phyloP scores from a whole-genome alignment of 2,888 invertebrate genomes.

The Melolontha melolontha region DNA sequence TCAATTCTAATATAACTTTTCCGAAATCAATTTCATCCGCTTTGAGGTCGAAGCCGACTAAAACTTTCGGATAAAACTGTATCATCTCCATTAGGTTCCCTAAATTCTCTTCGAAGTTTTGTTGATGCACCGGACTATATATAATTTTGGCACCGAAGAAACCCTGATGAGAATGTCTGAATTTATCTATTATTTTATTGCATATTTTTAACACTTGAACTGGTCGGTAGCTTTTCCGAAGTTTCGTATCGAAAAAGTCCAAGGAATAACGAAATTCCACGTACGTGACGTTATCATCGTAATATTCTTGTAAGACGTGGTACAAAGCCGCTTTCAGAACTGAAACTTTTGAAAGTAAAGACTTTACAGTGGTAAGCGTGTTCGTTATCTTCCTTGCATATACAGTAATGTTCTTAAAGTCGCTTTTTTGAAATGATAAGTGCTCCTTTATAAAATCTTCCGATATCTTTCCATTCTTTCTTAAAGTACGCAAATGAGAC shows the following conservation, averaged over 20 bases:
- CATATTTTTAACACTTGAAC: constrained; percentile 67
- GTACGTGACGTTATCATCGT: constrained; percentile 74
- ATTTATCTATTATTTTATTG: constrained; percentile 67
- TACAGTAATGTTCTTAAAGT: neutral
- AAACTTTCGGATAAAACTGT: constrained; percentile 70
- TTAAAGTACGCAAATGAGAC: constrained; percentile 2
- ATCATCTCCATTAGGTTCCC: constrained; percentile 61
- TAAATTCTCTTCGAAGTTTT: constrained; percentile 66
- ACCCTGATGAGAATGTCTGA: constrained; percentile 68
- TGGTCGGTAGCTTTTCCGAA: constrained; percentile 65
- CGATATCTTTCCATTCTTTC: constrained; percentile 1
- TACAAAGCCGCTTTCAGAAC: constrained; percentile 70
- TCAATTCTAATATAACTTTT: constrained; percentile 66
- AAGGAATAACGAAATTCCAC: constrained; percentile 68
- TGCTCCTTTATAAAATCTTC: constrained; percentile 11
- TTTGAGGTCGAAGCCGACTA: constrained; percentile 85
- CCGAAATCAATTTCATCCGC: constrained; percentile 76
- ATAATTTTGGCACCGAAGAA: constrained; percentile 73
- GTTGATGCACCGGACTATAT: constrained; percentile 68
- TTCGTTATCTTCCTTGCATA: constrained; percentile 47
- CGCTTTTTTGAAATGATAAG: neutral
- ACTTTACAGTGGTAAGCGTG: constrained; percentile 64
- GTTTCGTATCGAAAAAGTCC: constrained; percentile 14
- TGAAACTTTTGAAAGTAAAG: constrained; percentile 66
- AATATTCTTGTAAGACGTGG: constrained; percentile 69